Evolutionary conservation across 2,113 vertebrate species (phyloP).

Genomic region (Eira barbara): DNA sequence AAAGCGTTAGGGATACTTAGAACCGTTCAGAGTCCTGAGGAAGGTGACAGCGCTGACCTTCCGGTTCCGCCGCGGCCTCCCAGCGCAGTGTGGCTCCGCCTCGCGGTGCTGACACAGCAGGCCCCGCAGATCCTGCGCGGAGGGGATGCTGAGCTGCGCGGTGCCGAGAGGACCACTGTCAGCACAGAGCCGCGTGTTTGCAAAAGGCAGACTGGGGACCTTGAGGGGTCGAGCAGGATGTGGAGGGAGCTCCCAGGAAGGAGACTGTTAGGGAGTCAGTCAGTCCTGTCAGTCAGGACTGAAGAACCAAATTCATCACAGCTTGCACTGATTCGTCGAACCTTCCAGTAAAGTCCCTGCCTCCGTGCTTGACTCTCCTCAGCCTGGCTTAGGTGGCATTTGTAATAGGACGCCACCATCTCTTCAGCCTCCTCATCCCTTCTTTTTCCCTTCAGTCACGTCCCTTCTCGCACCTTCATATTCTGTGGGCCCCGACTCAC

Average conservation of each 20-base stretch:
- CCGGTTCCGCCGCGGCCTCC: not conserved
- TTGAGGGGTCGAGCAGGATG: not conserved
- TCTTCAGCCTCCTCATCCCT: not conserved
- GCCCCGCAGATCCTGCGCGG: rapidly evolving
- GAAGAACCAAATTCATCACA: too few relatives aligned
- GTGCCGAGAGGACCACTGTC: not conserved
- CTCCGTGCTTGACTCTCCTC: not conserved
- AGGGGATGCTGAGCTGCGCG: rapidly evolving
- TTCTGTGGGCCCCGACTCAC: not conserved
- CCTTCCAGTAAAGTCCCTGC: too few relatives aligned
- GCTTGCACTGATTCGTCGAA: not conserved
- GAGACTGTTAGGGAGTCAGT: rapidly evolving
- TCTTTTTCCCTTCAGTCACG: not conserved
- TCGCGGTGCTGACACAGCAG: rapidly evolving
- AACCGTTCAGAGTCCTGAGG: not conserved
- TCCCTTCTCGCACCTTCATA: not conserved
- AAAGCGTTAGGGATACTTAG: not conserved
- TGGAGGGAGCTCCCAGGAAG: not conserved
- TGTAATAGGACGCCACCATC: not conserved
- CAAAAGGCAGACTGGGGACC: not conserved
- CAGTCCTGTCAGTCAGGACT: too few relatives aligned
- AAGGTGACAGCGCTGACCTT: not conserved
- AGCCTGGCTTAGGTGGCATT: not conserved
- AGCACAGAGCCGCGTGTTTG: not conserved
- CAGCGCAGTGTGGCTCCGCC: not conserved